These are phyloP conservation scores for Nicator chloris DNA, from an alignment of 2,113 vertebrate genomes.

Conservation along the genomic window DNA sequence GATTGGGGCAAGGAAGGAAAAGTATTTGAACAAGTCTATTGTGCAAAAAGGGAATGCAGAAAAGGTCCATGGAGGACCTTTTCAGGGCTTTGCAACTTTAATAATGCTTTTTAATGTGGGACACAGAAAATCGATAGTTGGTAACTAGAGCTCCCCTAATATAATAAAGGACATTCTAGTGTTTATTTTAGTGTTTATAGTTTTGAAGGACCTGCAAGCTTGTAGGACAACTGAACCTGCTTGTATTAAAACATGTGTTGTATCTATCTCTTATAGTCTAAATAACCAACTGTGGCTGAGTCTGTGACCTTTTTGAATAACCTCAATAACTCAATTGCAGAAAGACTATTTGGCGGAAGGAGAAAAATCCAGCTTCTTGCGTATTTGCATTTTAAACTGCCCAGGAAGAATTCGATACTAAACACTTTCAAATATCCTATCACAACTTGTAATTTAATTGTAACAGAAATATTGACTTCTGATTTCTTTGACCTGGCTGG, in stretches of 20 bases:
- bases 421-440: not conserved
- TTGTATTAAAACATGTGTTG: not conserved
- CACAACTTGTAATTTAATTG: not conserved
- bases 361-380: not conserved
- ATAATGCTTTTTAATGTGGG: not conserved
- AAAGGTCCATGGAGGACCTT: not conserved
- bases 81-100: not conserved
- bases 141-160: not conserved
- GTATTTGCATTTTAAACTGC: not conserved
- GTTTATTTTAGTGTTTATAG: not conserved
- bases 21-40: not conserved
- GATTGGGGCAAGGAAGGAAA: accelerated
- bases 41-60: not conserved
- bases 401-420: not conserved
- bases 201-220: not conserved
- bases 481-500: not conserved
- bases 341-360: not conserved
- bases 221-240: not conserved
- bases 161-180: not conserved
- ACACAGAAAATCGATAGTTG: not conserved
- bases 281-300: not conserved
- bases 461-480: not conserved
- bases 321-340: not conserved
- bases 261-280: not conserved
- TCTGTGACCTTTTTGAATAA: not conserved